These are phyloP conservation scores for Haliaeetus leucogaster DNA, from an alignment of 2,113 vertebrate species.

Conservation along the genomic window DNA sequence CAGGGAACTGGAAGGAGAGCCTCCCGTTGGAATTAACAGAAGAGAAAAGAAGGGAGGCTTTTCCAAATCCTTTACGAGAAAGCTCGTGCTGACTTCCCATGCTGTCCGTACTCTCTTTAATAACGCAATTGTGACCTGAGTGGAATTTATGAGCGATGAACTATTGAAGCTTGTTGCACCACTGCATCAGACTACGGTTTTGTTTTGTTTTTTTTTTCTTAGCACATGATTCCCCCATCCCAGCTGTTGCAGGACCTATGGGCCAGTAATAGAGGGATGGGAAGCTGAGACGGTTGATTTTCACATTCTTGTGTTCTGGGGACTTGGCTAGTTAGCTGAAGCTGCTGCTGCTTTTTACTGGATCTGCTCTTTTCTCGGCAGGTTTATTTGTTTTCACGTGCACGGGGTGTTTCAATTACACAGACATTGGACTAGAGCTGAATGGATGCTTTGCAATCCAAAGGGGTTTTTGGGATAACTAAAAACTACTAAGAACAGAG, in stretches of 20 bases:
- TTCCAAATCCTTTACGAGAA: not conserved
- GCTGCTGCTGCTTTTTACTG: slow-evolving; percentile 37
- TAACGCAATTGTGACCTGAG: slow-evolving; percentile 40
- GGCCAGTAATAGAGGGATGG: slow-evolving; percentile 16
- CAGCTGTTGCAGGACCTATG: slow-evolving; percentile 10
- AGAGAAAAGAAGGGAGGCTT: slow-evolving; percentile 1
- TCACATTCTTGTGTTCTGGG: not conserved
- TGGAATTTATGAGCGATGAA: slow-evolving; percentile 8
- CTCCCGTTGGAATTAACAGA: not conserved
- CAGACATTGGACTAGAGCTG: not conserved
- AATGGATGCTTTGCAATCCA: slow-evolving; percentile 17
- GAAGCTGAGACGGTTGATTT: slow-evolving; percentile 36
- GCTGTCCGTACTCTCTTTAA: not conserved
- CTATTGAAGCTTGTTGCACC: slow-evolving; percentile 11
- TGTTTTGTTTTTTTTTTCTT: not conserved
- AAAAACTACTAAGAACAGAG: not conserved
- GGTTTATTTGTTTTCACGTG: not conserved
- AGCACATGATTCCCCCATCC: not conserved
- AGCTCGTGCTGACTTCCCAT: not conserved
- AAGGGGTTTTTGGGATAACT: not conserved
- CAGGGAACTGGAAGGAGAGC: slow-evolving; percentile 20
- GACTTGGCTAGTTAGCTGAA: slow-evolving; percentile 9
- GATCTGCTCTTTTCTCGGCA: not conserved
- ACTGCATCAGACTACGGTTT: not conserved
- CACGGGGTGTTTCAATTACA: not conserved